Percentiles rank a stretch among this genome's conserved stretches.
Evolutionary conservation across 1,140 invertebrate genomes (phyloP).

Genomic region (Bursaphelenchus mucronatus): DNA sequence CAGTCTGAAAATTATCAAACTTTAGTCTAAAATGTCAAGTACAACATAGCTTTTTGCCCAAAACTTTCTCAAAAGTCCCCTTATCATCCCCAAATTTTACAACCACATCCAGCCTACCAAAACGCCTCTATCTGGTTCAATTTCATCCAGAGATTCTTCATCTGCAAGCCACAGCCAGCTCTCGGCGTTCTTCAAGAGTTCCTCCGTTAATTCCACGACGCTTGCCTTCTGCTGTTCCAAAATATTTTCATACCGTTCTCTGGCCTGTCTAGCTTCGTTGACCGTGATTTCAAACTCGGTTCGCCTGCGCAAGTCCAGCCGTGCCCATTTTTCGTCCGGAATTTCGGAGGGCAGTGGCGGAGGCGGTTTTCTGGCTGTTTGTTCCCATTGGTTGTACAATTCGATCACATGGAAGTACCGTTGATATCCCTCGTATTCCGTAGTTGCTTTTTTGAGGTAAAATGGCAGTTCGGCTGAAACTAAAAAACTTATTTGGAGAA

Average conservation of each 20-base stretch:
- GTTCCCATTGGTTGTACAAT: neutral
- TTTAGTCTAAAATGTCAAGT: conserved; percentile 2
- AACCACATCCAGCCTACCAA: too few species aligned
- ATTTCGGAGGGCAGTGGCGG: conserved; percentile 37
- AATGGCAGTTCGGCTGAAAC: neutral
- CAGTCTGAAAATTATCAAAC: neutral
- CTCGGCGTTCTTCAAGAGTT: conserved; percentile 18
- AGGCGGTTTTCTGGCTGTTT: neutral
- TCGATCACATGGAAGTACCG: conserved; percentile 24
- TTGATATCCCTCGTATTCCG: neutral
- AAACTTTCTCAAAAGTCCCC: too few species aligned
- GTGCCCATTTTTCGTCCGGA: conserved; percentile 40
- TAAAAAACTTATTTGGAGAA: neutral
- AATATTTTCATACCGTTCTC: conserved; percentile 27
- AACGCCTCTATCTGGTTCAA: neutral
- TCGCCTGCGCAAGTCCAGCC: conserved; percentile 35
- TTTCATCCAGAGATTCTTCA: conserved; percentile 17
- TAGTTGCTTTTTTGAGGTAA: neutral
- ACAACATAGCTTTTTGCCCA: conserved; percentile 7
- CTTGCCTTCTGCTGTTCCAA: conserved; percentile 9
- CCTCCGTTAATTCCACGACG: conserved; percentile 37
- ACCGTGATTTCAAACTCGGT: conserved; percentile 43
- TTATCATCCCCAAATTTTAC: too few species aligned
- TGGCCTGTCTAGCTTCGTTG: conserved; percentile 33
- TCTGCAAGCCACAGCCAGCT: conserved; percentile 34